Conservation (phyloP, 2,888 invertebrate genomes). For the Lycophotia porphyrea region DNA sequence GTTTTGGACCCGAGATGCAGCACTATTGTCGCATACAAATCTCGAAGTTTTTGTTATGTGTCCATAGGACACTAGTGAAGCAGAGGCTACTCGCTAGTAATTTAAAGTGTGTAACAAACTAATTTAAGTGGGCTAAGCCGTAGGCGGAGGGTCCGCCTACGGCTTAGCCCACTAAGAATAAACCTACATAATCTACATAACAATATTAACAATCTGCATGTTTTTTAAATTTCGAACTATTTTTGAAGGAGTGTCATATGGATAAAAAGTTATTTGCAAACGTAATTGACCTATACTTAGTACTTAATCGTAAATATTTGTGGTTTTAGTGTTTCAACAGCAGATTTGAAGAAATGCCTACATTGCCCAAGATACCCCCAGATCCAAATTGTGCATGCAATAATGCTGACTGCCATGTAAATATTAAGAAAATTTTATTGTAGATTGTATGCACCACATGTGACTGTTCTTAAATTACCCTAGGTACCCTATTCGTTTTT, state of each 20-base stretch:
- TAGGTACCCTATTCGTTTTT: background rate
- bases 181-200: background rate
- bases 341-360: slow-evolving; percentile 68
- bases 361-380: slow-evolving; percentile 3
- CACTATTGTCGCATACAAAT: background rate
- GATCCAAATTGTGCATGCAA: slow-evolving; percentile 76
- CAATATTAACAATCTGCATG: background rate
- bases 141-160: too few species aligned
- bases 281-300: slow-evolving; percentile 25
- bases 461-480: background rate
- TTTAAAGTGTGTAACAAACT: background rate
- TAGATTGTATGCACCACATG: background rate
- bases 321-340: slow-evolving; percentile 29
- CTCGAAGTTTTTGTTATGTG: background rate
- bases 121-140: background rate
- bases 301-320: slow-evolving; percentile 1
- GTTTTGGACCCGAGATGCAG: background rate
- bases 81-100: background rate
- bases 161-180: too few species aligned
- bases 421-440: slow-evolving; percentile 8
- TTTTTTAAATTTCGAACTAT: slow-evolving; percentile 52
- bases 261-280: slow-evolving; percentile 29
- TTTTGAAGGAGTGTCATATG: slow-evolving; percentile 2
- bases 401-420: slow-evolving; percentile 73
- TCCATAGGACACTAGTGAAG: background rate